Conservation (phyloP, 2,797 vertebrate genomes). For the Huso huso region DNA sequence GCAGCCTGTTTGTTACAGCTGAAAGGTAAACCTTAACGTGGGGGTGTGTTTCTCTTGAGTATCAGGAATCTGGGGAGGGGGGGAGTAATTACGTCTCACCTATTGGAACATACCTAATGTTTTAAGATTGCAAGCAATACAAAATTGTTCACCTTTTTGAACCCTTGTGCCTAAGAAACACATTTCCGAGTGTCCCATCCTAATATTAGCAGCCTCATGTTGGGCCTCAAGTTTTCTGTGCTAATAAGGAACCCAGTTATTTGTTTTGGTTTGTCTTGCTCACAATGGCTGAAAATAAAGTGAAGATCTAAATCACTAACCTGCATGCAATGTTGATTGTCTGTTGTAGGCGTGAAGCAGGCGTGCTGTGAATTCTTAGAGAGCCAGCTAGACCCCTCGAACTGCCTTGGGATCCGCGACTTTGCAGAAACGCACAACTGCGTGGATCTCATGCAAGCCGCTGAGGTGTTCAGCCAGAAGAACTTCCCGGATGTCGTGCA, state of each 20-base stretch:
- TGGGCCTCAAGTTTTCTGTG: too few relatives aligned
- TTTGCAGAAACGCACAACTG: constrained; percentile 98
- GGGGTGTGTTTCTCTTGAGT: constrained; percentile 14
- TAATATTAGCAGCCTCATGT: too few relatives aligned
- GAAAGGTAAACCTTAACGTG: constrained; percentile 68
- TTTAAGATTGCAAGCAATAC: too few relatives aligned
- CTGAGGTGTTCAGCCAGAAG: constrained; percentile 95
- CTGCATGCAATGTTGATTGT: constrained; percentile 4
- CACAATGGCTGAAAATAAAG: too few relatives aligned
- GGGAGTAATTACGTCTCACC: too few relatives aligned
- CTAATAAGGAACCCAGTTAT: too few relatives aligned
- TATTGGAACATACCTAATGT: too few relatives aligned
- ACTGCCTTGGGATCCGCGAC: constrained; percentile 94
- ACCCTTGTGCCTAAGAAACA: too few relatives aligned
- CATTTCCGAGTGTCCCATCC: too few relatives aligned
- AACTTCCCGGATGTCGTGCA: constrained; percentile 97
- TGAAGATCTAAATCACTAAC: not conserved
- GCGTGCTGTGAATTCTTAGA: constrained; percentile 97
- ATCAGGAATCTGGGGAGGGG: too few relatives aligned
- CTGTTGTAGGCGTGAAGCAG: constrained; percentile 83
- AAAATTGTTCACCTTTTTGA: too few relatives aligned
- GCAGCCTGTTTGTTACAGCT: constrained; percentile 92
- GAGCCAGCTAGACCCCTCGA: constrained; percentile 91
- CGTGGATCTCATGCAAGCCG: constrained; percentile 92
- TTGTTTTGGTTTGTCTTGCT: too few relatives aligned